Evolutionary conservation across 1,140 invertebrate genomes (phyloP).

Genomic region (Diuraphis noxia): DNA sequence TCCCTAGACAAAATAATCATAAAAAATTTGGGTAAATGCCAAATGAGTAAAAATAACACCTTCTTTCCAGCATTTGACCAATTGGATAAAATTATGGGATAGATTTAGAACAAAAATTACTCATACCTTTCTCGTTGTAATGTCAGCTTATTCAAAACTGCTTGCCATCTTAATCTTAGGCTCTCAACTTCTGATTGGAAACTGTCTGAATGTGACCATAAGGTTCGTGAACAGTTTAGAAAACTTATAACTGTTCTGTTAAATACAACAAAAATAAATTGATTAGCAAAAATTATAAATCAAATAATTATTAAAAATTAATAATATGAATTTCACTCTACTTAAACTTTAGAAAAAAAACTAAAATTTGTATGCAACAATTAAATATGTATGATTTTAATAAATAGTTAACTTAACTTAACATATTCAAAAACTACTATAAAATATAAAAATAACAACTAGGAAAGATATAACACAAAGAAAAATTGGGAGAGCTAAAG

Average conservation of each 20-base stretch:
- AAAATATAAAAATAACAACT: neutral
- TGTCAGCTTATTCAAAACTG: constrained; percentile 49
- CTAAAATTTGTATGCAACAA: neutral
- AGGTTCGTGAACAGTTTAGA: constrained; percentile 45
- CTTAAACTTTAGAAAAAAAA: neutral
- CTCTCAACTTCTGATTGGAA: constrained; percentile 49
- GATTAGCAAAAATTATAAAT: neutral
- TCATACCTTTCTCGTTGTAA: constrained; percentile 45
- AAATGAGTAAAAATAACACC: constrained; percentile 45
- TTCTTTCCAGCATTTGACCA: constrained; percentile 26
- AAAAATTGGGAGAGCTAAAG: neutral
- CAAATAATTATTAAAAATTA: neutral
- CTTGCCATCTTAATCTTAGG: constrained; percentile 49
- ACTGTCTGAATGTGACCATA: constrained; percentile 47
- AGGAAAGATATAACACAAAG: neutral
- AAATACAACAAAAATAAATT: neutral
- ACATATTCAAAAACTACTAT: neutral
- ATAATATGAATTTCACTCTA: neutral
- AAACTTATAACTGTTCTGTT: constrained; percentile 49
- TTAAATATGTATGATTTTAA: neutral
- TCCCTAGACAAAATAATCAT: constrained; percentile 32
- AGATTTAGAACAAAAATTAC: constrained; percentile 43
- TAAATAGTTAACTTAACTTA: neutral
- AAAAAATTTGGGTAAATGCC: constrained; percentile 21
- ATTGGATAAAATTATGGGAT: constrained; percentile 33